A percentile compares a stretch with the other conserved stretches of the same genome.
phyloP scores from a whole-genome alignment of 2,113 vertebrate genomes.

The Xenus cinereus region DNA sequence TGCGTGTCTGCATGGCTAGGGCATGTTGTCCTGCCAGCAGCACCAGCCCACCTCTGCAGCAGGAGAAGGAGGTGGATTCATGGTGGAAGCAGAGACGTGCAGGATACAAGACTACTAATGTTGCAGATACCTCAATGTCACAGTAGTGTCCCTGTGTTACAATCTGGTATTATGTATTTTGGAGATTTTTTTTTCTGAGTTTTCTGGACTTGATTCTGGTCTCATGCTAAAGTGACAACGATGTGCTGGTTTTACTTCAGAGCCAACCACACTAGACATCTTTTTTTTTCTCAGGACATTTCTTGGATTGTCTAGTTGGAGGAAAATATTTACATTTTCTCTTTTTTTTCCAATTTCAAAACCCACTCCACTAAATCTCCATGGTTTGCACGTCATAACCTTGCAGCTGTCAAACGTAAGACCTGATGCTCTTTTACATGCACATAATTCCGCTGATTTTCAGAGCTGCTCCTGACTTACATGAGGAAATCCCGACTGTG shows the following conservation, averaged over 20 bases:
- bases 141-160: neutral
- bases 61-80: neutral
- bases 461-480: neutral
- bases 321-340: neutral
- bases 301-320: neutral
- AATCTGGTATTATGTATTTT: neutral
- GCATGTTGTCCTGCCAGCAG: neutral
- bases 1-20: rapidly evolving
- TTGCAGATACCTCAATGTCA: neutral
- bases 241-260: neutral
- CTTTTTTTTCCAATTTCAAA: neutral
- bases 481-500: neutral
- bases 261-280: neutral
- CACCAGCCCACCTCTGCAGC: neutral
- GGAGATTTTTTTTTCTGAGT: neutral
- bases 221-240: neutral
- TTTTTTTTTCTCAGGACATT: neutral
- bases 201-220: neutral
- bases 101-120: neutral
- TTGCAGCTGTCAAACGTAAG: neutral
- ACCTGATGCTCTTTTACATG: neutral
- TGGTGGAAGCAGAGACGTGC: neutral
- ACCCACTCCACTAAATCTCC: neutral
- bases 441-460: neutral
- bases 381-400: neutral